Evolutionary conservation across 37 sponge, comb jelly and placozoan genomes (phyloP), one percentile per base, ranked within the genome.

Genomic region (Amphimedon queenslandica): DNA sequence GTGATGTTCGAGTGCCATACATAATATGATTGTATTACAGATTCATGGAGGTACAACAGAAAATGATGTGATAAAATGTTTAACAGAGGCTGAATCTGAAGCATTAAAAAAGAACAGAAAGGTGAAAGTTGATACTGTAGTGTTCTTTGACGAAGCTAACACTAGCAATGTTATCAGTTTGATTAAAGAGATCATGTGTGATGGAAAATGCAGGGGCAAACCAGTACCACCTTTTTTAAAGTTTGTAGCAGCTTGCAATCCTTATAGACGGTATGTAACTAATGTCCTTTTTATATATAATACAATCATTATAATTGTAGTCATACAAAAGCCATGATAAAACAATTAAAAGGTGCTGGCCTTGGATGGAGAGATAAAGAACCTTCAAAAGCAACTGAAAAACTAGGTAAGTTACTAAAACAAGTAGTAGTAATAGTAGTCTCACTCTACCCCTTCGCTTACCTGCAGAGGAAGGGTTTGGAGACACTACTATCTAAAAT

Each of bases 171-270:
- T 86, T 35, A 74, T 96, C 66, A 94, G 90, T 35, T 80, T 98
- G 71, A 97, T 97, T 57, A 97, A 94, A 47, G 98, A 97, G 85
- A 32, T 92, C 43, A 92, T 92, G 92, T 92, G 92, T 87, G 86
- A 92, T 51, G 72, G 77, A 55, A 71, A 84, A 41, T 40, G 83
- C 27, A 58, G 78, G 21, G 92, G 92, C 53, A 25, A 40, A 37
- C 18, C 37, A 13, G 82, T 92, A 39, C 42, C 29, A 11, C 66
- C 37, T 23, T 55, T 73, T 40, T 41, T 92, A 4, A 88, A 87
- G 60, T 84, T 92, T 78, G 87, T 92, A 69, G 92, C 92, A 58
- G 87, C 92, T 60, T 87, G 87, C 47, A 92, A 92, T 43, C 92
- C 92, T 3, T 92, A 92, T 80, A 72, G 67, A 63, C 69, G 42